Evolutionary conservation across 2,113 vertebrate species (phyloP).

Genomic region (Triplophysa tibetana): DNA sequence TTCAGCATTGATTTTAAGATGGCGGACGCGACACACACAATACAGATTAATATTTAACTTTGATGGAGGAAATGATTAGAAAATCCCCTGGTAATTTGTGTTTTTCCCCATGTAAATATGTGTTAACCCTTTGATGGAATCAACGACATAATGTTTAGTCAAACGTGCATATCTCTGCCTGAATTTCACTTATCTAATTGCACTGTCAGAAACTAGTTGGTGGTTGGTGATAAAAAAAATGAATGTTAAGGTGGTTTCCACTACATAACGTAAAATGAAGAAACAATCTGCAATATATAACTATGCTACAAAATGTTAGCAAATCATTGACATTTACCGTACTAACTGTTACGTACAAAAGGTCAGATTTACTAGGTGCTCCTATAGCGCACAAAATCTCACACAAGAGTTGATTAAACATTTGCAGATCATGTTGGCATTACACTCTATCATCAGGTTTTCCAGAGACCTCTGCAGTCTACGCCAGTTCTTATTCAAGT

Average conservation of each 20-base stretch:
- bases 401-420: no score
- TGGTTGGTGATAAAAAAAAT: background rate
- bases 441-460: no score
- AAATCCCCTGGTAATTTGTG: constrained; percentile 10
- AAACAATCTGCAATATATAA: no score
- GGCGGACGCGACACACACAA: background rate
- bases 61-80: constrained; percentile 33
- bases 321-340: no score
- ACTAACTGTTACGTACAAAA: no score
- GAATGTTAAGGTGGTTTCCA: background rate
- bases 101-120: background rate
- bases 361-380: background rate
- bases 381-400: no score
- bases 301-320: no score
- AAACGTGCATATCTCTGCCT: background rate
- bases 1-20: constrained; percentile 20
- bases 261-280: background rate
- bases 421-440: no score
- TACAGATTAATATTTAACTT: constrained; percentile 53
- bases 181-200: background rate
- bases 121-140: background rate
- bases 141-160: background rate
- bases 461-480: no score
- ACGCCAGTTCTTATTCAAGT: no score
- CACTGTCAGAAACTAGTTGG: background rate